Percentiles rank a stretch among this genome's conserved stretches.
phyloP scores from a whole-genome alignment of 2,888 invertebrate species.

The Polymixis flavicincta region DNA sequence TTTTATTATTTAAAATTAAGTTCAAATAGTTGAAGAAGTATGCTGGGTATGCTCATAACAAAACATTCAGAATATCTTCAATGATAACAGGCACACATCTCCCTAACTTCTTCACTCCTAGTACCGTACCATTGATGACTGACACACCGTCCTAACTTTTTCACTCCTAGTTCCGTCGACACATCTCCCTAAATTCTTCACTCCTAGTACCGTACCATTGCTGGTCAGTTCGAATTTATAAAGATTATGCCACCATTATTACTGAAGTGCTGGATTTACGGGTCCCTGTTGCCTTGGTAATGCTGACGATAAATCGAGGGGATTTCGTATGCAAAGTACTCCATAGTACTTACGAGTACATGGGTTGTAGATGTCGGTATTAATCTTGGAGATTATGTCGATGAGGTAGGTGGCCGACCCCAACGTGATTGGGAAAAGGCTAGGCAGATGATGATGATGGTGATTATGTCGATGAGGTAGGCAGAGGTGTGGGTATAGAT shows the following conservation, averaged over 20 bases:
- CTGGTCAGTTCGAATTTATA: conserved; percentile 64
- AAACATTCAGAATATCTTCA: too few species aligned
- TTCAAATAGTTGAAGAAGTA: too few species aligned
- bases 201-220: conserved; percentile 17
- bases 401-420: too few species aligned
- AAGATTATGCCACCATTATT: conserved; percentile 59
- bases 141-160: conserved; percentile 40
- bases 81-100: too few species aligned
- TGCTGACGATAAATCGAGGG: conserved; percentile 59
- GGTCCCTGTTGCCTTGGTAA: conserved; percentile 48
- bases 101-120: too few species aligned
- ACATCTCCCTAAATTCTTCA: conserved; percentile 32
- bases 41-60: too few species aligned
- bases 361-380: conserved; percentile 31
- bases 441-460: too few species aligned
- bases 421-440: too few species aligned
- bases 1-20: too few species aligned
- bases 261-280: conserved; percentile 57
- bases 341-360: conserved; percentile 33
- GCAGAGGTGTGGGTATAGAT: conserved; percentile 6
- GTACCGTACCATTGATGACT: conserved; percentile 4
- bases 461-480: conserved; percentile 30
- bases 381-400: conserved; percentile 46
- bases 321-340: conserved; percentile 58
- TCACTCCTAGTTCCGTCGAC: conserved; percentile 26